Conservation (phyloP, 2,113 vertebrate species). For the Haemorhous mexicanus region DNA sequence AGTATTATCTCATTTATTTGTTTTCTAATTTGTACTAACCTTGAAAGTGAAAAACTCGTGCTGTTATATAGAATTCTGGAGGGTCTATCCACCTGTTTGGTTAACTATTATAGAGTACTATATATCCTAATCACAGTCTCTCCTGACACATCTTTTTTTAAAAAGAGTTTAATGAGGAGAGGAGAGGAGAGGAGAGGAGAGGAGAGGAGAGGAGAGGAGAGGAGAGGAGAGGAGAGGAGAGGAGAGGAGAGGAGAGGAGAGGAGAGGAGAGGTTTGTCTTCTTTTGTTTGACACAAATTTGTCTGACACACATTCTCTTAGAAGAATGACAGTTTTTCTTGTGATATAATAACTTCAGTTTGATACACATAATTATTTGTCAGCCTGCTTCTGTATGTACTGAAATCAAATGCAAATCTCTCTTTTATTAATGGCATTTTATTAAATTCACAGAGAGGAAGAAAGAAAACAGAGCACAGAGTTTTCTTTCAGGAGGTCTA, state of each 20-base stretch:
- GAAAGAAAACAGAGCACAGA: background rate
- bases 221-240: too few relatives aligned
- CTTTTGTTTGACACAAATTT: background rate
- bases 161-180: background rate
- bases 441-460: background rate
- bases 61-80: background rate
- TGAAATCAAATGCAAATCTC: conserved; percentile 7
- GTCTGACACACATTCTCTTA: background rate
- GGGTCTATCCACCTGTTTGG: background rate
- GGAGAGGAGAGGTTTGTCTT: background rate
- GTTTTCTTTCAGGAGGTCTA: background rate
- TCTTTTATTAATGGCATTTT: background rate
- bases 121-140: background rate
- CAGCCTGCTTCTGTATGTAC: background rate
- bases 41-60: background rate
- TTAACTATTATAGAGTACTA: background rate
- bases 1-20: background rate
- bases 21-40: background rate
- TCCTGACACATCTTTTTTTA: background rate
- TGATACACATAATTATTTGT: background rate
- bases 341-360: background rate
- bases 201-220: background rate
- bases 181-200: background rate
- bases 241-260: too few relatives aligned
- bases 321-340: background rate